These are phyloP conservation scores for Girardinichthys multiradiatus DNA, from an alignment of 2,113 vertebrate genomes.

Conservation along the genomic window DNA sequence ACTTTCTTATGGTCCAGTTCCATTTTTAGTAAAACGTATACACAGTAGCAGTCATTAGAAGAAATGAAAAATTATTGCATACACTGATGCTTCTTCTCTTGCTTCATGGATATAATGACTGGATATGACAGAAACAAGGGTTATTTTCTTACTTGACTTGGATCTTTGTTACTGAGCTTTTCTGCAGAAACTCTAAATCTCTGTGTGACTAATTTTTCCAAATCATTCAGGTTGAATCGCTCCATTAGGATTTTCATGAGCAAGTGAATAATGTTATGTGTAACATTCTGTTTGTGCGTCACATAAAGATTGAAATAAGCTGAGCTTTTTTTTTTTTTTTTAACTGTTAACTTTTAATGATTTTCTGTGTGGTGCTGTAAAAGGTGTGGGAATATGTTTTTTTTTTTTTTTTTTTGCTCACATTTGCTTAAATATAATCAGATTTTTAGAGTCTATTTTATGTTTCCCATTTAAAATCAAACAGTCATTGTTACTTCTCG, in stretches of 20 bases:
- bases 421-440: too few species aligned
- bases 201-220: conserved; percentile 25
- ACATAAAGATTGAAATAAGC: conserved; percentile 9
- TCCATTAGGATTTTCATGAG: conserved; percentile 40
- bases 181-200: conserved; percentile 38
- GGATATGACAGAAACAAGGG: conserved; percentile 29
- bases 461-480: conserved; percentile 6
- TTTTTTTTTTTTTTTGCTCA: conserved; percentile 1
- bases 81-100: conserved; percentile 53
- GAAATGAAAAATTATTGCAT: conserved; percentile 53
- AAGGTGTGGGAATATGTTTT: neutral
- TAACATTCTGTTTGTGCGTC: conserved; percentile 24
- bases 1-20: conserved; percentile 28
- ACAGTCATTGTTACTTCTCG: neutral
- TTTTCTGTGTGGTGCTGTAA: conserved; percentile 23
- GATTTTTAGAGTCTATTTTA: conserved; percentile 9
- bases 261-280: neutral
- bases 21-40: conserved; percentile 63
- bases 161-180: conserved; percentile 44
- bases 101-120: conserved; percentile 63
- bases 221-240: conserved; percentile 42
- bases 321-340: conserved; percentile 16
- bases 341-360: conserved; percentile 15
- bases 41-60: conserved; percentile 57
- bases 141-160: conserved; percentile 57